Conservation (phyloP, 2,797 vertebrate species). For the Alcedo atthis region DNA sequence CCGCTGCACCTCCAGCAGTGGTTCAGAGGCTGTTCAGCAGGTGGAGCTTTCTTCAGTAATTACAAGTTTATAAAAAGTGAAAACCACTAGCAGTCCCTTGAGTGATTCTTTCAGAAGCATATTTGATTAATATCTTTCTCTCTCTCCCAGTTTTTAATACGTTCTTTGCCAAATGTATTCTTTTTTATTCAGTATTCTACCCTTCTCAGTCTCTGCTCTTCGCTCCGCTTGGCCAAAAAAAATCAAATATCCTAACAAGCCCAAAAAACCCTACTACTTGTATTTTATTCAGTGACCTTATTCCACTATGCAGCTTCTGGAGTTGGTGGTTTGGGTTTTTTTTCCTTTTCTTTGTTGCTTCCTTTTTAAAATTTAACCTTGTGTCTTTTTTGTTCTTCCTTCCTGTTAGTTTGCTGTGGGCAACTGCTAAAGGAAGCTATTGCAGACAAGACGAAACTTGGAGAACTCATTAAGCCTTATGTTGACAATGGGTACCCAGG, state of each 20-base stretch:
- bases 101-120: neutral
- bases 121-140: slow-evolving; percentile 18
- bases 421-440: slow-evolving; percentile 86
- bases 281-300: slow-evolving; percentile 72
- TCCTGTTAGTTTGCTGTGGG: slow-evolving; percentile 85
- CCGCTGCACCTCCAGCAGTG: neutral
- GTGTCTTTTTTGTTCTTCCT: slow-evolving; percentile 58
- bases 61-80: slow-evolving; percentile 32
- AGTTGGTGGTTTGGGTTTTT: neutral
- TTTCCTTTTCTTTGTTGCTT: slow-evolving; percentile 32
- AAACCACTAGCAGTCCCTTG: neutral
- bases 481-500: slow-evolving; percentile 82
- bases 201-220: slow-evolving; percentile 8
- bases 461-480: slow-evolving; percentile 81
- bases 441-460: slow-evolving; percentile 77
- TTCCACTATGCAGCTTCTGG: slow-evolving; percentile 48
- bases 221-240: neutral
- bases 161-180: slow-evolving; percentile 39
- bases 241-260: neutral
- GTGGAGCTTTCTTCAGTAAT: neutral
- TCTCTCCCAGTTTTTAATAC: neutral
- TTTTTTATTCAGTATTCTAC: slow-evolving; percentile 28
- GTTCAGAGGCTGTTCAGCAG: neutral
- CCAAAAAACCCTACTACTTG: neutral
- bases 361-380: slow-evolving; percentile 77